Percentiles rank a stretch among this genome's conserved stretches.
These are phyloP conservation scores for Spialia ferax DNA, from an alignment of 2,888 invertebrate genomes.

Conservation along the genomic window DNA sequence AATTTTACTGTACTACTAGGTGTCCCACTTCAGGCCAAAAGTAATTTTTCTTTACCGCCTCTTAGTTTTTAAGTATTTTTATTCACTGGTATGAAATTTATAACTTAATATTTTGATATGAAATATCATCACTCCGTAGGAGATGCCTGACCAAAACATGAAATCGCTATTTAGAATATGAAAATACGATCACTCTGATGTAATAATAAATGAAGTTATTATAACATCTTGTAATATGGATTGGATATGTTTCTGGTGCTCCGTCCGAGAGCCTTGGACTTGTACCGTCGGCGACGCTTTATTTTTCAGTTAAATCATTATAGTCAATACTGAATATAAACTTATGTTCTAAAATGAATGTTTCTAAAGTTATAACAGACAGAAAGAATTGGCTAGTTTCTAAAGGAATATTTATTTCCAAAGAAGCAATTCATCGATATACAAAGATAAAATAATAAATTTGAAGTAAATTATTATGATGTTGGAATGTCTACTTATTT, in stretches of 20 bases:
- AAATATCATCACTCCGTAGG: slow-evolving; percentile 52
- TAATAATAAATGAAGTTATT: neutral
- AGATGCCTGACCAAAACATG: slow-evolving; percentile 37
- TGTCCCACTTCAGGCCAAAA: slow-evolving; percentile 62
- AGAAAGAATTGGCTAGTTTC: neutral
- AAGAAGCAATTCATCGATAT: too few species aligned
- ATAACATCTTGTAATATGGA: neutral
- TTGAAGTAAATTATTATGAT: too few species aligned
- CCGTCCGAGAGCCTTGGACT: neutral
- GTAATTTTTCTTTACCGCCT: slow-evolving; percentile 66
- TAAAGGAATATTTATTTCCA: too few species aligned
- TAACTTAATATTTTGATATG: slow-evolving; percentile 53
- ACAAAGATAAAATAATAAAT: too few species aligned
- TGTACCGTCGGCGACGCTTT: neutral
- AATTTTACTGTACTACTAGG: slow-evolving; percentile 44
- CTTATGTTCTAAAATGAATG: neutral
- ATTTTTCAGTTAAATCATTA: neutral
- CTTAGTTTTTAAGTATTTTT: slow-evolving; percentile 63
- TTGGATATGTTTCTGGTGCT: neutral
- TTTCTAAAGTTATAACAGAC: neutral
- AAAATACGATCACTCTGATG: slow-evolving; percentile 38
- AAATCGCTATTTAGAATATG: slow-evolving; percentile 32
- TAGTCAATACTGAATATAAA: neutral
- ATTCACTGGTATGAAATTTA: slow-evolving; percentile 49
- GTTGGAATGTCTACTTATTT: too few species aligned